Evolutionary conservation across 2,888 invertebrate genomes (phyloP), one percentile per base, ranked within the genome.

Genomic region (Lycocerus yunnanus): DNA sequence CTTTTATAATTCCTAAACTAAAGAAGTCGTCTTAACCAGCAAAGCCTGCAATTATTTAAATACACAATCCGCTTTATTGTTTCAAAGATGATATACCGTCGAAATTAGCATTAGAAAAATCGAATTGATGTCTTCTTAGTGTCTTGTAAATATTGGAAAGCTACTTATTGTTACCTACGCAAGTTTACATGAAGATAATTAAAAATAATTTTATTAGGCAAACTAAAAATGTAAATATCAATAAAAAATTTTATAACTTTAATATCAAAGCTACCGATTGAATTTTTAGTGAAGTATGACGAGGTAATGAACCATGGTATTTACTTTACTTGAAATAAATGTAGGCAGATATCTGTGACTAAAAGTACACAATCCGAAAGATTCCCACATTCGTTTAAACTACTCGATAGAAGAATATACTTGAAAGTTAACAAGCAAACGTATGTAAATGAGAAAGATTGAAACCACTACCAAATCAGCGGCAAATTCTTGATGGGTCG

Each of bases 381-480:
- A 79, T 80, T 80, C 79, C 78, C 79, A 80, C 79, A 80, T 78
- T 80, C 79, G 78, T 80, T 78, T 77, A 77, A 77, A 73, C 79
- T 76, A 78, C 79, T 80, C 76, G 79, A 78, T 80, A 77, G 79
- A 77, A 80, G 78, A 77, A 80, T 74, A 80, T 78, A 80, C 79
- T 80, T 78, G 79, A 80, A 80, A 78, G 78, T 75, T 78, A 78
- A 80, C 79, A 78, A 80, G 78, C 78, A 80, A 78, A 78, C 78
- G 78, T 80, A 80, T 78, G 79, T 80, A 80, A 78, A 78, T 80
- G 77, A 78, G 78, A 75, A 76, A 75, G 74, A 78, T 73, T 75
- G 72, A 76, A 71, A 74, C 74, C 77, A 78, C 73, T 75, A 77
- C 74, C 71, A 73, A 75, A 77, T 71, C 73, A 65, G 75, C 76